phyloP scores from a whole-genome alignment of 2,797 vertebrate genomes.

The Betta splendens region DNA sequence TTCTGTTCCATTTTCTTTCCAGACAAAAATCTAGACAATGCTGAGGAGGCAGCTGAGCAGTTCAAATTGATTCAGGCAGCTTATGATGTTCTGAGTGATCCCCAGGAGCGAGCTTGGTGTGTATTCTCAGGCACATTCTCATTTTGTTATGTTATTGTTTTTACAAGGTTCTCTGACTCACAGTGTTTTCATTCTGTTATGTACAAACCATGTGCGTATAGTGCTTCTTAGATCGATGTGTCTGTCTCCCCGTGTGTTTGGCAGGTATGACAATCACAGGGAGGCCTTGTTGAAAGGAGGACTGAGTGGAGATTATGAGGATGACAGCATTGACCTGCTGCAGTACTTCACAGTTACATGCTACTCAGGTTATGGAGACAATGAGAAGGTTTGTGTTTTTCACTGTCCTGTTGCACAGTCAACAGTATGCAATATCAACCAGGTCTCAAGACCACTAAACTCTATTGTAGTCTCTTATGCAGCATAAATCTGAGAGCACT shows the following conservation, averaged over 20 bases:
- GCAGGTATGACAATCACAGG: slow-evolving; percentile 96
- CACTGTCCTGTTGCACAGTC: neutral
- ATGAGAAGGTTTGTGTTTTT: slow-evolving; percentile 85
- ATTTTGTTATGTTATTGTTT: no score
- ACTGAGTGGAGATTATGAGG: slow-evolving; percentile 88
- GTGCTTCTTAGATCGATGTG: neutral
- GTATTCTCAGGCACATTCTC: no score
- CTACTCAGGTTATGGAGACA: slow-evolving; percentile 93
- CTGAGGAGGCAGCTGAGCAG: slow-evolving; percentile 91
- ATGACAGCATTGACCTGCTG: slow-evolving; percentile 92
- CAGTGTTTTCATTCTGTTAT: neutral
- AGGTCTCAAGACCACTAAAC: no score
- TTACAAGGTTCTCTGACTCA: neutral
- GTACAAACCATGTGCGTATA: neutral
- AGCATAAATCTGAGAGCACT: no score
- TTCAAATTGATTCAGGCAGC: slow-evolving; percentile 98
- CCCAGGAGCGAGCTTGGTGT: slow-evolving; percentile 95
- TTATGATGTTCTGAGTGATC: slow-evolving; percentile 94
- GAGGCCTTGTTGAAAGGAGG: slow-evolving; percentile 94
- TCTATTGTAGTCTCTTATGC: no score
- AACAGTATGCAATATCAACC: no score
- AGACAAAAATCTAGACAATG: slow-evolving; percentile 96
- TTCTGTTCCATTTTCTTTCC: slow-evolving; percentile 29
- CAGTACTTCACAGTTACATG: slow-evolving; percentile 94
- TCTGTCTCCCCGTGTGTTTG: neutral